phyloP scores from a whole-genome alignment of 2,113 vertebrate genomes.

The Marcusenius ussheri region DNA sequence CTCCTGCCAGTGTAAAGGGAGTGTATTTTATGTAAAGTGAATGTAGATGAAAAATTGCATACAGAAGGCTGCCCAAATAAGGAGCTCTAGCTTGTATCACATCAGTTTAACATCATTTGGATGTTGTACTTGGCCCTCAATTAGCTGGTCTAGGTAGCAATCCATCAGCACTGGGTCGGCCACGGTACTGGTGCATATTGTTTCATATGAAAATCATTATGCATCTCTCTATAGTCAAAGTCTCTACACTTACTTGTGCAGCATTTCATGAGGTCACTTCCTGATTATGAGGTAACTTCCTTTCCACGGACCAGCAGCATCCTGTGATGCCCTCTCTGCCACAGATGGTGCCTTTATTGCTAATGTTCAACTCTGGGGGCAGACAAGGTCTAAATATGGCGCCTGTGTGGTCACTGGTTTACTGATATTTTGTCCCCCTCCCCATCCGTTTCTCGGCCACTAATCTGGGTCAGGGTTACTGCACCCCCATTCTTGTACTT shows the following conservation, averaged over 20 bases:
- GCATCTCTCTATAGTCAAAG: background rate
- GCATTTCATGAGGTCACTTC: background rate
- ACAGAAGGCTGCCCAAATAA: background rate
- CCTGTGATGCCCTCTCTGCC: background rate
- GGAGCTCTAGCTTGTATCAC: background rate
- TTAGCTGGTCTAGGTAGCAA: background rate
- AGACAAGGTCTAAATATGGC: background rate
- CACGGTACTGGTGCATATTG: background rate
- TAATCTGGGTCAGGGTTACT: background rate
- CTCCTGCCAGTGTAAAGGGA: background rate
- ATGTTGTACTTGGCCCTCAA: background rate
- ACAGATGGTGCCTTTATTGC: background rate
- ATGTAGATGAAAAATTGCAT: background rate
- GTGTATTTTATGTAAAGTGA: background rate
- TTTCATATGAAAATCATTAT: background rate
- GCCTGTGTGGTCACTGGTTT: background rate
- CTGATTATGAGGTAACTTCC: background rate
- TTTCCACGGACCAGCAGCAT: background rate
- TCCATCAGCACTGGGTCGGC: background rate
- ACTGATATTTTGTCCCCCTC: background rate
- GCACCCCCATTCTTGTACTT: background rate
- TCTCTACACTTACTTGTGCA: background rate
- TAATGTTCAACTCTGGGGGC: background rate
- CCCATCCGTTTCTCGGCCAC: background rate
- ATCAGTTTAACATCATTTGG: background rate